Conservation (phyloP, 2,113 vertebrate genomes). For the Gallinago paraguaiae region DNA sequence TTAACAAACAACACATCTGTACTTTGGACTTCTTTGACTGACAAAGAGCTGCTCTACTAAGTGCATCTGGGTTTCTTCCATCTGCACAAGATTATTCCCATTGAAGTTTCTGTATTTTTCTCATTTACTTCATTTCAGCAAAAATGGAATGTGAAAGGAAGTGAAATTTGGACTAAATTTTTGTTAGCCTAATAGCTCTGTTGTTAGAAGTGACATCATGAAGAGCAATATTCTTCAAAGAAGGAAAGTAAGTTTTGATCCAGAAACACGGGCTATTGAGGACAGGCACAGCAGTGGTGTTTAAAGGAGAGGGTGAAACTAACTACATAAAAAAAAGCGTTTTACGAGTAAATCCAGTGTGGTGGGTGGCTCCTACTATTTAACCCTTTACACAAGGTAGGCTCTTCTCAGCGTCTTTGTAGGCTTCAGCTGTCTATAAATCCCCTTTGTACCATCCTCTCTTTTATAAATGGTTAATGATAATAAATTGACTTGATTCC, state of each 20-base stretch:
- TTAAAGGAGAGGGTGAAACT: not conserved
- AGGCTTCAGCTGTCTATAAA: not conserved
- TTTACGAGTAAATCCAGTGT: not conserved
- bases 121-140: constrained; percentile 33
- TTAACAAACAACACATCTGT: constrained; percentile 43
- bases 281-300: not conserved
- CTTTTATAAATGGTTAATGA: not conserved
- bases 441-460: not conserved
- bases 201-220: constrained; percentile 3
- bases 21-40: constrained; percentile 35
- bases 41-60: constrained; percentile 29
- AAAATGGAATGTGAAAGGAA: constrained; percentile 49
- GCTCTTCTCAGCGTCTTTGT: not conserved
- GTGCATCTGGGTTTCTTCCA: constrained; percentile 28
- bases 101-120: constrained; percentile 39
- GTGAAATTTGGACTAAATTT: constrained; percentile 31
- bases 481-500: not conserved
- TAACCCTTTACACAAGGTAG: not conserved
- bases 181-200: not conserved
- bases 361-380: not conserved
- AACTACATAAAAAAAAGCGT: not conserved
- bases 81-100: constrained; percentile 34
- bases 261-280: not conserved
- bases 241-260: not conserved
- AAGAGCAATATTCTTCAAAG: not conserved